Conservation (phyloP, 2,113 vertebrate species). For the Melanostigma gelatinosum region DNA sequence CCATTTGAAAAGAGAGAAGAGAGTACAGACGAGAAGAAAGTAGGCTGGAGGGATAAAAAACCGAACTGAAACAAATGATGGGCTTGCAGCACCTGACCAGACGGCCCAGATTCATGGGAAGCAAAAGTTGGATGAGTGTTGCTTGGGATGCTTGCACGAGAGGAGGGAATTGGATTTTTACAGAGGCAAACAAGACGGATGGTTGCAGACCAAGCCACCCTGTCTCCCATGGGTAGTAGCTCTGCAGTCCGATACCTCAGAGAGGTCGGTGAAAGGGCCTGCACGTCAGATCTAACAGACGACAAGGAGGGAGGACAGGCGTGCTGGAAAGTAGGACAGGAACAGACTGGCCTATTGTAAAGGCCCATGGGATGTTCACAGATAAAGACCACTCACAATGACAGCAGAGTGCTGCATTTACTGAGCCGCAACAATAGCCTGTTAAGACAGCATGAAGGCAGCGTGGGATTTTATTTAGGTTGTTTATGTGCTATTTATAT, state of each 20-base stretch:
- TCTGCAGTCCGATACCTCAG: slow-evolving; percentile 51
- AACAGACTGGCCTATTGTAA: slow-evolving; percentile 71
- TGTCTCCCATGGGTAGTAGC: slow-evolving; percentile 4
- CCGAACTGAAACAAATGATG: slow-evolving; percentile 62
- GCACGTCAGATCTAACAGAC: slow-evolving; percentile 64
- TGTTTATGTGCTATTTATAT: slow-evolving; percentile 23
- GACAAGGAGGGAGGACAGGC: slow-evolving; percentile 50
- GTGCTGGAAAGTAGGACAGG: slow-evolving; percentile 70
- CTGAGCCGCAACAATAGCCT: slow-evolving; percentile 39
- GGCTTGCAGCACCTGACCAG: slow-evolving; percentile 44
- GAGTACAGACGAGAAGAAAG: slow-evolving; percentile 18
- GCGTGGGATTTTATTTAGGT: slow-evolving; percentile 30
- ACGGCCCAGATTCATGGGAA: slow-evolving; percentile 49
- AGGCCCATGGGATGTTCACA: slow-evolving; percentile 59
- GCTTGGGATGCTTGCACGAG: slow-evolving; percentile 39
- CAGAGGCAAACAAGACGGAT: slow-evolving; percentile 69
- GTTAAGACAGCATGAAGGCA: slow-evolving; percentile 34
- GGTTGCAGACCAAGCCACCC: slow-evolving; percentile 45
- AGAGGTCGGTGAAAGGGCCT: slow-evolving; percentile 42
- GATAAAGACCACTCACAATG: slow-evolving; percentile 66
- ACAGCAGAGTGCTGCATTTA: slow-evolving; percentile 50
- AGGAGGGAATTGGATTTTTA: slow-evolving; percentile 68
- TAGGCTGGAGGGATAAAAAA: slow-evolving; percentile 18
- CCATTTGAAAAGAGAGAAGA: slow-evolving; percentile 35
- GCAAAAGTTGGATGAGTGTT: slow-evolving; percentile 62